Percentiles rank a stretch among this genome's conserved stretches.
phyloP scores from a whole-genome alignment of 2,113 vertebrate genomes.

The Alligator sinensis region DNA sequence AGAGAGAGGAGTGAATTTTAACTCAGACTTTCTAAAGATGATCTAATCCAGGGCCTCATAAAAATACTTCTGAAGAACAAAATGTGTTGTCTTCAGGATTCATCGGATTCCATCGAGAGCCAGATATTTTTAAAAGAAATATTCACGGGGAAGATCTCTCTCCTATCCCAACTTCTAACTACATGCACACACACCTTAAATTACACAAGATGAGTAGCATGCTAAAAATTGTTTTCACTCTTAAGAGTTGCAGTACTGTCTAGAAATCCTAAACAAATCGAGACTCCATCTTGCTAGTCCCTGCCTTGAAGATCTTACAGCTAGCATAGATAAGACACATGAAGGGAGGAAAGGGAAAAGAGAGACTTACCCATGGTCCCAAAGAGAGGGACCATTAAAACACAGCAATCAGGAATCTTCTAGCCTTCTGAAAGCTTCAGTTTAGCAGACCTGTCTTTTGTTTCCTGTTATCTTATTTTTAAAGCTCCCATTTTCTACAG shows the following conservation, averaged over 20 bases:
- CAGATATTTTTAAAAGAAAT: constrained; percentile 48
- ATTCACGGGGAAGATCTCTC: not conserved
- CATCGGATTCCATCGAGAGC: constrained; percentile 40
- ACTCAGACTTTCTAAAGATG: constrained; percentile 69
- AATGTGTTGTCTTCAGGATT: constrained; percentile 43
- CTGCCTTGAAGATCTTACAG: not conserved
- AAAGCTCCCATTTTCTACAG: not conserved
- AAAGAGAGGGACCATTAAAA: not conserved
- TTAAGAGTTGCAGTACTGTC: not conserved
- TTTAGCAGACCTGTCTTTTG: not conserved
- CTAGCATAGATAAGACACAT: not conserved
- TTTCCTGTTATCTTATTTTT: not conserved
- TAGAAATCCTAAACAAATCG: not conserved
- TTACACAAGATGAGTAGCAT: not conserved
- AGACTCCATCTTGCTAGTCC: not conserved
- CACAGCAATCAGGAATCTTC: not conserved
- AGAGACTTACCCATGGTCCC: not conserved
- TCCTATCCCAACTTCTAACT: not conserved
- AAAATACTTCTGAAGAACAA: constrained; percentile 55
- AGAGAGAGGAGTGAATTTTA: constrained; percentile 43
- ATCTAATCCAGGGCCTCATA: constrained; percentile 61
- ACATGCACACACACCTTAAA: constrained; percentile 15
- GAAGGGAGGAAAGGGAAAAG: not conserved
- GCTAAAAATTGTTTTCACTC: not conserved
- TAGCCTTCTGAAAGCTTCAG: not conserved